Evolutionary conservation across 2,888 invertebrate genomes (phyloP).

Genomic region (Strigamia transsilvanica): DNA sequence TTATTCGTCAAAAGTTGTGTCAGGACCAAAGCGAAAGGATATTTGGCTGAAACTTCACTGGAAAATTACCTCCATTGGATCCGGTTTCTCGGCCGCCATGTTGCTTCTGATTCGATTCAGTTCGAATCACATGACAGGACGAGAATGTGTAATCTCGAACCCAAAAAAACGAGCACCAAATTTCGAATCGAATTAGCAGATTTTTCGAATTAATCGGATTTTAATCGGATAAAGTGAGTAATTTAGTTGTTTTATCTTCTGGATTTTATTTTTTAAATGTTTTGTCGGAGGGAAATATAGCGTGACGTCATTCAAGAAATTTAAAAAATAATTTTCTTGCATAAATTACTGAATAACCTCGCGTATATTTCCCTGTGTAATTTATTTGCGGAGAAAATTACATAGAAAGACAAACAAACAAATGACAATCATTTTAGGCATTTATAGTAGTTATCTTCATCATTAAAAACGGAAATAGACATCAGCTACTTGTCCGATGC

Average conservation of each 20-base stretch:
- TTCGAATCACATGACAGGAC: slow-evolving; percentile 25
- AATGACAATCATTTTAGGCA: slow-evolving; percentile 1
- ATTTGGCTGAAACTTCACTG: background rate
- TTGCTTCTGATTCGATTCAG: slow-evolving; percentile 50
- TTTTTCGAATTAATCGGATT: background rate
- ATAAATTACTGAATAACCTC: background rate
- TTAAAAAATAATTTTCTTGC: background rate
- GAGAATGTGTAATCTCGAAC: slow-evolving; percentile 6
- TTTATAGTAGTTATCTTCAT: background rate
- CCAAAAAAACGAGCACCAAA: background rate
- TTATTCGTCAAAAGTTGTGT: background rate
- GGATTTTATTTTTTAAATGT: background rate
- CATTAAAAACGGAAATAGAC: background rate
- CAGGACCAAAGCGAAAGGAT: background rate
- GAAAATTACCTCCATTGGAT: slow-evolving; percentile 51
- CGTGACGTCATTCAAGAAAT: background rate
- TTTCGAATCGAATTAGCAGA: background rate
- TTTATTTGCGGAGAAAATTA: background rate
- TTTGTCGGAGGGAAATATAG: too few species aligned
- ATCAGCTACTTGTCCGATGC: background rate
- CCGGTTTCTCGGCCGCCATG: slow-evolving; percentile 53
- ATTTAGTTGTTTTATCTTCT: background rate
- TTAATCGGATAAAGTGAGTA: background rate
- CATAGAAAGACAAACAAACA: background rate
- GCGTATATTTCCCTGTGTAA: background rate